phyloP scores from a whole-genome alignment of 2,113 vertebrate species.

The Rhabdomys dilectus region DNA sequence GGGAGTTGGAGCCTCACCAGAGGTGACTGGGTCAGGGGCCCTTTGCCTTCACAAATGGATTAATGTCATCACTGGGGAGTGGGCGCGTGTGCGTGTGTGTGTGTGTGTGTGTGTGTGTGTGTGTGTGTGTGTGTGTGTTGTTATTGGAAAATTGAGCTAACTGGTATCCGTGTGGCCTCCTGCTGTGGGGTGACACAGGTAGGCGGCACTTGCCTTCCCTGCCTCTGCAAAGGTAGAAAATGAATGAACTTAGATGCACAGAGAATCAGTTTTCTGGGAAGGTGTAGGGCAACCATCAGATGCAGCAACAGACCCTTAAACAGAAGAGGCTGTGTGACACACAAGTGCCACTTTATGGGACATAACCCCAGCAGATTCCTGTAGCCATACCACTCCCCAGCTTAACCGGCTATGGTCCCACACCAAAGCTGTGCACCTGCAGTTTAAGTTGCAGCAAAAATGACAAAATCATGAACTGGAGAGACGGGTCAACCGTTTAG shows the following conservation, averaged over 20 bases:
- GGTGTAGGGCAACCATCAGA: not conserved
- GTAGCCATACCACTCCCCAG: not conserved
- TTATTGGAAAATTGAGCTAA: not conserved
- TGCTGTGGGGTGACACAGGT: not conserved
- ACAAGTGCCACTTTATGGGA: not conserved
- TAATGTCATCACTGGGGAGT: not conserved
- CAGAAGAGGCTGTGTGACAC: no score
- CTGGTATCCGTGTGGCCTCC: not conserved
- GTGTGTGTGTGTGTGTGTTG: fast-evolving
- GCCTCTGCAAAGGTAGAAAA: not conserved
- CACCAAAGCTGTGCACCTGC: not conserved
- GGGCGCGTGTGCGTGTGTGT: fast-evolving
- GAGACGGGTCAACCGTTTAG: no score
- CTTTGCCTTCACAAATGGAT: not conserved
- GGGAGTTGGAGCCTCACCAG: not conserved
- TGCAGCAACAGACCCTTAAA: not conserved
- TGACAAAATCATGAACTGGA: not conserved
- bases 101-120: fast-evolving
- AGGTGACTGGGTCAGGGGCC: not conserved
- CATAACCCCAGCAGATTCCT: not conserved
- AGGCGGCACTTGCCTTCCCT: not conserved
- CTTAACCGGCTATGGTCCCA: no score
- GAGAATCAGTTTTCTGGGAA: not conserved
- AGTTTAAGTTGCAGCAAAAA: not conserved
- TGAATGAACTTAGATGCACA: not conserved